Conservation (phyloP, 2,888 invertebrate species). For the Polydrusus cervinus region DNA sequence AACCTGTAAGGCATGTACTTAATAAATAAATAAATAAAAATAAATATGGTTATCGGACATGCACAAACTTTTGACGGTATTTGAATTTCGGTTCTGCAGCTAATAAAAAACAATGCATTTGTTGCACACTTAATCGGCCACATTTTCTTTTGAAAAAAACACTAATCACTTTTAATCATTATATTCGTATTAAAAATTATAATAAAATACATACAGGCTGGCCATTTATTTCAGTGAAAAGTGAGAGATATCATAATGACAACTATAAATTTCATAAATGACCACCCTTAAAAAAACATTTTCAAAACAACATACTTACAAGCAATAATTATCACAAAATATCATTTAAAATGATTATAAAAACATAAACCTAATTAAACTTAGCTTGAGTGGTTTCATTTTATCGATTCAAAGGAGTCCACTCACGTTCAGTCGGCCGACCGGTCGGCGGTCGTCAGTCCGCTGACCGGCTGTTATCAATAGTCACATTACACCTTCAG, state of each 20-base stretch:
- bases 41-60: too few relatives aligned
- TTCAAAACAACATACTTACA: background rate
- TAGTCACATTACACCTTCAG: too few relatives aligned
- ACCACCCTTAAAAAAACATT: background rate
- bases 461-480: too few relatives aligned
- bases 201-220: constrained; percentile 1
- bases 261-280: background rate
- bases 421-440: too few relatives aligned
- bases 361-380: background rate
- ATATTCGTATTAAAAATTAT: constrained; percentile 1
- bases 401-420: too few relatives aligned
- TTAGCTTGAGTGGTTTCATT: background rate
- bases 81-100: too few relatives aligned
- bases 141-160: background rate
- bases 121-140: too few relatives aligned
- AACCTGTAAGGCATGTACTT: too few relatives aligned
- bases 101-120: too few relatives aligned
- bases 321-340: constrained; percentile 1
- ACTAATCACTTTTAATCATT: background rate
- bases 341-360: background rate
- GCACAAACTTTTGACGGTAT: too few relatives aligned
- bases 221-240: background rate
- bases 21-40: too few relatives aligned
- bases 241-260: background rate
- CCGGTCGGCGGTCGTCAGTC: too few relatives aligned